Percentiles rank a stretch among this genome's conserved stretches.
phyloP scores from a whole-genome alignment of 2,888 invertebrate species.

The Ischnus inquisitorius region DNA sequence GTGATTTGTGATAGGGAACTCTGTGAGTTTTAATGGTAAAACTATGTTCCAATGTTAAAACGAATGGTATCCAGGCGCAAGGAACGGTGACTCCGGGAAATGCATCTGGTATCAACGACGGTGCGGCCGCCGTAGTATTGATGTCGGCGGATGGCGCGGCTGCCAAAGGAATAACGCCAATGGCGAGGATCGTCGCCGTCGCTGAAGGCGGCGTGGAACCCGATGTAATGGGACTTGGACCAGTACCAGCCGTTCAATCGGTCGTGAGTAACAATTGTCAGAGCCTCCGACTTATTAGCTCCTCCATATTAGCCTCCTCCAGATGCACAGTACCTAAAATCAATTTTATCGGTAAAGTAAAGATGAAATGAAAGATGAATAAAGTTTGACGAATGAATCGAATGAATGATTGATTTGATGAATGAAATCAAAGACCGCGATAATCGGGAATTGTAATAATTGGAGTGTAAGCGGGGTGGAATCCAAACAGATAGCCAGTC shows the following conservation, averaged over 20 bases:
- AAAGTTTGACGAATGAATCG: too few relatives aligned
- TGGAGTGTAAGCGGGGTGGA: too few relatives aligned
- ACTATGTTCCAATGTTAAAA: not conserved
- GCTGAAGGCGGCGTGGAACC: conserved; percentile 93
- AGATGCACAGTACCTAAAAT: too few relatives aligned
- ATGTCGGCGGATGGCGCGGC: conserved; percentile 88
- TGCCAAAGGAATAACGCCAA: conserved; percentile 87
- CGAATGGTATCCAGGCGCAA: conserved; percentile 80
- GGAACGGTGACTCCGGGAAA: conserved; percentile 93
- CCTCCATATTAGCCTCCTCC: too few relatives aligned
- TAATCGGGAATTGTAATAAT: too few relatives aligned
- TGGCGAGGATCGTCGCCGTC: conserved; percentile 92
- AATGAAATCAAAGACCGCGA: too few relatives aligned
- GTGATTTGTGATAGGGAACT: too few relatives aligned
- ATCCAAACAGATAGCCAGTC: too few relatives aligned
- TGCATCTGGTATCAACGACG: conserved; percentile 94
- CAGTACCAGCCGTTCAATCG: conserved; percentile 89
- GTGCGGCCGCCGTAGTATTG: conserved; percentile 94
- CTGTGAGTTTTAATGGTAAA: not conserved
- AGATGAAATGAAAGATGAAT: not conserved
- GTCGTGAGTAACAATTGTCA: conserved; percentile 87
- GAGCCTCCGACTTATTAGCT: too few relatives aligned
- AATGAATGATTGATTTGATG: too few relatives aligned
- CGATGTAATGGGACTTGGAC: conserved; percentile 92
- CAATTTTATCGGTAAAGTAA: not conserved